phyloP scores from a whole-genome alignment of 2,113 vertebrate genomes.

The Ctenomys sociabilis region DNA sequence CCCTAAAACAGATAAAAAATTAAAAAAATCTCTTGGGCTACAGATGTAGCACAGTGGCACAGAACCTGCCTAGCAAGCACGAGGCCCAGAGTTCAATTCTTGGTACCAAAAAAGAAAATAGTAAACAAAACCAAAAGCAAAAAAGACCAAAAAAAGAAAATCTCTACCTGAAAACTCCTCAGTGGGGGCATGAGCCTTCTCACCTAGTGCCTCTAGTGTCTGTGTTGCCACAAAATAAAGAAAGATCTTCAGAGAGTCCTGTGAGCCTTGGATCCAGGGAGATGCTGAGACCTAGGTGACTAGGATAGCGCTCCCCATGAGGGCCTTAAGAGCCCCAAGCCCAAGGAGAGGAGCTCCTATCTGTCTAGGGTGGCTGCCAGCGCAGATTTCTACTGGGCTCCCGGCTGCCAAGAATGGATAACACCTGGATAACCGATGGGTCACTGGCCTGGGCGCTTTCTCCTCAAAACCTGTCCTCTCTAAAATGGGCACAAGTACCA shows the following conservation, averaged over 20 bases:
- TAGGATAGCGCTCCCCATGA: rapidly evolving
- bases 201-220: neutral
- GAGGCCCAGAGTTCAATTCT: too few relatives aligned
- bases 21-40: too few relatives aligned
- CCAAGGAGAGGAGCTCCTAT: neutral
- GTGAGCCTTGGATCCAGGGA: neutral
- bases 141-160: neutral
- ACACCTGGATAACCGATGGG: too few relatives aligned
- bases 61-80: too few relatives aligned
- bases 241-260: neutral
- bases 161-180: neutral
- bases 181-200: neutral
- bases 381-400: neutral
- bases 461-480: neutral
- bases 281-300: neutral
- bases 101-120: too few relatives aligned
- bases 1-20: too few relatives aligned
- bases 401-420: too few relatives aligned
- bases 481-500: neutral
- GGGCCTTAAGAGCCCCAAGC: neutral
- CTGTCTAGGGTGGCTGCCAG: too few relatives aligned
- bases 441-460: neutral
- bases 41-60: too few relatives aligned
- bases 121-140: too few relatives aligned
- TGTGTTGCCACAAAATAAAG: neutral